Evolutionary conservation across 2,888 invertebrate genomes (phyloP), one percentile per base, ranked within the genome.

Genomic region (Harpalus rubripes): DNA sequence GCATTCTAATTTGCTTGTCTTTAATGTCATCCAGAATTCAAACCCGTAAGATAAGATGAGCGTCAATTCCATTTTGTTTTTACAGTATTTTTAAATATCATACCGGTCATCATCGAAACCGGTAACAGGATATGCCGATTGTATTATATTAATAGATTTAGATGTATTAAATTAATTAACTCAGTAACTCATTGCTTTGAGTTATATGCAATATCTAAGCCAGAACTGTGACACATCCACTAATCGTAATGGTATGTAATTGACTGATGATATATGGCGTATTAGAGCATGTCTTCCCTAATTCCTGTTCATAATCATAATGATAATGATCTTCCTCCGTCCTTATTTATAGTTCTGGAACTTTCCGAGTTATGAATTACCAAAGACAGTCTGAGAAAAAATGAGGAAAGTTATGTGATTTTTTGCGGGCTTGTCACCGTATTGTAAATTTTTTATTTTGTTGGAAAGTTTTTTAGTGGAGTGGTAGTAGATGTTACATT

Each of bases 401-500:
- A 80, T 61, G 16, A 59, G 32, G 16, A 80, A 80, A 80, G 26
- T 80, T 80, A n/a, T 10, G 7, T 16, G 32, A 80, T 80, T 61
- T 80, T 80, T 80, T 61, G 26, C 26, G 18, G 22, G 76, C 16
- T 32, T 80, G 61, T 80, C 61, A 41, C 41, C 41, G 61, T 80
- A 80, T 80, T 61, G 80, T 80, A 80, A 61, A 80, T 80, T 80
- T 78, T 61, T 80, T 80, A 80, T 80, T 80, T 80, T 61, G 61
- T 61, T 80, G 61, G 41, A 61, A 80, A 61, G 80, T 80, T 80
- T 80, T 80, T 80, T 41, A 80, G 78, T 78, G 15, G 52, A 22
- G 18, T 16, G 44, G 52, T 56, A 22, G 76, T 41, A 16, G 72
- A 82, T 82, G 82, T 72, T 82, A 82, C 82, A 82, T 82, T 82